A percentile compares a stretch with the other conserved stretches of the same genome.
These are phyloP conservation scores for Leptogaster cylindrica DNA, from an alignment of 2,888 invertebrate genomes.

Conservation along the genomic window DNA sequence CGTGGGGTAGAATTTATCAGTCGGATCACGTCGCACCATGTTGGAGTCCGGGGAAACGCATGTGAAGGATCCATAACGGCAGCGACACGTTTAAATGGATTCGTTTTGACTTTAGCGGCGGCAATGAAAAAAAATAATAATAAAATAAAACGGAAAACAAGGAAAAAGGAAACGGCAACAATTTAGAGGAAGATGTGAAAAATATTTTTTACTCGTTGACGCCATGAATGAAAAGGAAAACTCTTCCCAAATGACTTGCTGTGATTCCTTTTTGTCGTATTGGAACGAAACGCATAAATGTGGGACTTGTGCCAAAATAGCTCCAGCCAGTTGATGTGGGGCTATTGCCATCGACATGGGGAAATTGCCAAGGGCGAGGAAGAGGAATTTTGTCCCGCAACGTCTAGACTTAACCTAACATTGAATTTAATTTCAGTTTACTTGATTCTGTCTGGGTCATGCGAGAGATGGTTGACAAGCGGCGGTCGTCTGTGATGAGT, in stretches of 20 bases:
- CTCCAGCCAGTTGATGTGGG: constrained; percentile 9
- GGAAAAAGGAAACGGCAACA: constrained; percentile 5
- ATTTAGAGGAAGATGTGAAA: constrained; percentile 33
- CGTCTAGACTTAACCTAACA: constrained; percentile 40
- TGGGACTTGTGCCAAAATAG: constrained; percentile 37
- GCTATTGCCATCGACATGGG: constrained; percentile 19
- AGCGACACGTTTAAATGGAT: constrained; percentile 15
- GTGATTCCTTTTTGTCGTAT: constrained; percentile 22
- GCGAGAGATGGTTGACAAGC: constrained; percentile 21
- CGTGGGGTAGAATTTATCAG: constrained; percentile 24
- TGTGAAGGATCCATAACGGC: constrained; percentile 2
- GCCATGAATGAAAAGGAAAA: constrained; percentile 40
- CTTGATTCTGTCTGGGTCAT: constrained; percentile 34
- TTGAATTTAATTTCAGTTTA: constrained; percentile 33
- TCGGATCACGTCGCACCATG: constrained; percentile 7
- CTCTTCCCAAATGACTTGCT: constrained; percentile 18
- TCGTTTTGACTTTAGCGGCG: too few relatives aligned
- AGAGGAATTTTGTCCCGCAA: not conserved
- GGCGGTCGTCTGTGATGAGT: constrained; percentile 11
- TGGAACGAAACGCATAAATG: not conserved
- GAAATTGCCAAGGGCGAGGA: constrained; percentile 35
- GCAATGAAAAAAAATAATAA: too few relatives aligned
- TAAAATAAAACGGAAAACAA: too few relatives aligned
- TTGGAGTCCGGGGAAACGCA: not conserved
- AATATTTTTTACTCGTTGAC: constrained; percentile 31